Percentiles rank a stretch among this genome's conserved stretches.
Evolutionary conservation across 2,888 invertebrate genomes (phyloP).

Genomic region (Gasteruption jaculator): DNA sequence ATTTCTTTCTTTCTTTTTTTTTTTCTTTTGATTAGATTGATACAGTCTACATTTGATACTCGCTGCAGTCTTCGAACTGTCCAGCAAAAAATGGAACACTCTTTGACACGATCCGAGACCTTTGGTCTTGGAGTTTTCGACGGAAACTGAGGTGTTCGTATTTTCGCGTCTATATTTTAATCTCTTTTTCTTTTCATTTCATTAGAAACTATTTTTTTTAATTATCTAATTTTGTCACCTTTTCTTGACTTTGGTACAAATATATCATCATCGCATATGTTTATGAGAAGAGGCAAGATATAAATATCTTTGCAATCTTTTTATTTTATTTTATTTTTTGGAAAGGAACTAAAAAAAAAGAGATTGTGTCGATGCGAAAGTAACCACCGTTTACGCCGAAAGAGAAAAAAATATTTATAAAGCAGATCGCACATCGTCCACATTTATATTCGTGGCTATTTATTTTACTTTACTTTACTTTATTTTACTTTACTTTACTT

Average conservation of each 20-base stretch:
- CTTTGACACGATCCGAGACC: constrained; percentile 39
- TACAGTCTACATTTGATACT: constrained; percentile 52
- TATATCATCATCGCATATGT: no score
- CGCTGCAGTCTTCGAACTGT: constrained; percentile 49
- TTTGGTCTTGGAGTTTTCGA: constrained; percentile 27
- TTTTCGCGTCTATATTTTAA: constrained; percentile 16
- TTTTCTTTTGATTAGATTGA: constrained; percentile 50
- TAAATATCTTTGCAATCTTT: no score
- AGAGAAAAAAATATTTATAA: constrained; percentile 18
- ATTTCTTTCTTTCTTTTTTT: constrained; percentile 24
- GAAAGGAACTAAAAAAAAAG: no score
- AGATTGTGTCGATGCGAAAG: no score
- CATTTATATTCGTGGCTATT: constrained; percentile 1
- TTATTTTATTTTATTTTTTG: no score
- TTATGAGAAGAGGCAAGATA: no score
- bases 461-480: constrained; percentile 1
- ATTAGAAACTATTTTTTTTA: constrained; percentile 7
- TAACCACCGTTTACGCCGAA: no score
- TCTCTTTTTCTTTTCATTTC: constrained; percentile 20
- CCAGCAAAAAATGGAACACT: constrained; percentile 47
- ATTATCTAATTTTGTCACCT: constrained; percentile 11
- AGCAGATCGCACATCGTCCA: constrained; percentile 20
- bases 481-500: neutral
- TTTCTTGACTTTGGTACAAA: no score
- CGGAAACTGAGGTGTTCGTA: constrained; percentile 22